Conservation (phyloP, 2,888 invertebrate species). For the Hemistola chrysoprasaria region DNA sequence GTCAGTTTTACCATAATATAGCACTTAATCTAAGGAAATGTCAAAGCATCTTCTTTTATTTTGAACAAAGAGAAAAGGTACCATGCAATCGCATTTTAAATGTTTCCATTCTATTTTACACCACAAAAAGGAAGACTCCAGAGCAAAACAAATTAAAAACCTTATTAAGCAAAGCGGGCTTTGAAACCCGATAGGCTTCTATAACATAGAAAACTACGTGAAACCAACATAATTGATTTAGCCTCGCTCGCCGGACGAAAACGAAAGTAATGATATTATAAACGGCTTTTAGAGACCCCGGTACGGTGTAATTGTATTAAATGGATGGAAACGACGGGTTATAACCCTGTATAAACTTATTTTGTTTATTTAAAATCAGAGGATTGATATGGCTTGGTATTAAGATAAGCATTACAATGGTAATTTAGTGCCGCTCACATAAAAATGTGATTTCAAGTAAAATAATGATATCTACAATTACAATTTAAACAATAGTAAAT, state of each 20-base stretch:
- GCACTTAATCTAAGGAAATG: no score
- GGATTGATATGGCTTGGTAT: background rate
- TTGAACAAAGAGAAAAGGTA: background rate
- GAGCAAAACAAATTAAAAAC: constrained; percentile 20
- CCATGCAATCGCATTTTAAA: constrained; percentile 3
- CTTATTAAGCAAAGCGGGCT: constrained; percentile 25
- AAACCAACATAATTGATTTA: constrained; percentile 57
- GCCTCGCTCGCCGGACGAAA: constrained; percentile 45
- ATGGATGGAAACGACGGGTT: constrained; percentile 40
- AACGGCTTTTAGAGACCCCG: constrained; percentile 59
- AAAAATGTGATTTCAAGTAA: no score
- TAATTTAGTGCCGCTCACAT: no score
- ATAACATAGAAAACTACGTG: constrained; percentile 46
- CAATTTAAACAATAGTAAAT: no score
- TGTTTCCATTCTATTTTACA: constrained; percentile 2
- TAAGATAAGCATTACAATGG: background rate
- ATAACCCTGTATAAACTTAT: constrained; percentile 16
- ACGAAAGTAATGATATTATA: constrained; percentile 61
- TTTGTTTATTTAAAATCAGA: constrained; percentile 7
- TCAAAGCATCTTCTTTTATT: background rate
- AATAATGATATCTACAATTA: no score
- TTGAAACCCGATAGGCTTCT: constrained; percentile 41
- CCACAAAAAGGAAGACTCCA: constrained; percentile 7
- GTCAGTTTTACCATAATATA: no score
- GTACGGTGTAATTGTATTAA: constrained; percentile 53